Percentiles rank a stretch among this genome's conserved stretches.
phyloP scores from a whole-genome alignment of 2,113 vertebrate genomes.

The Lathamus discolor region DNA sequence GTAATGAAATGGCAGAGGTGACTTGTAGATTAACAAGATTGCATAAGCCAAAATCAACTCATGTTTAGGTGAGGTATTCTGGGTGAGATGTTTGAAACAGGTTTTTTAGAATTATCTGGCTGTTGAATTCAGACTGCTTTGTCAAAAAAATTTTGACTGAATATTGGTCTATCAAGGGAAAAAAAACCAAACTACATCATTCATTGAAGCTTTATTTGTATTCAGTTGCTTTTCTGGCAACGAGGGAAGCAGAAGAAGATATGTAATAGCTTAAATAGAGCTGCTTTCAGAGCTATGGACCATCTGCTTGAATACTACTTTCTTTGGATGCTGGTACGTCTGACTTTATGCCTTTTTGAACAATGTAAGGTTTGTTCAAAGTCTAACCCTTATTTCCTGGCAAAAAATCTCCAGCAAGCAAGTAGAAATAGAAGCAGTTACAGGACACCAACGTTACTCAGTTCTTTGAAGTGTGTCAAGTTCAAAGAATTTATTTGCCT shows the following conservation, averaged over 20 bases:
- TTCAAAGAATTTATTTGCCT: not conserved
- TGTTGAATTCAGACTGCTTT: not conserved
- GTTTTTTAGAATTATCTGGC: not conserved
- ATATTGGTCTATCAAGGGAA: not conserved
- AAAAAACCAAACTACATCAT: not conserved
- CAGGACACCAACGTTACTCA: not conserved
- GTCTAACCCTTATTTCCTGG: not conserved
- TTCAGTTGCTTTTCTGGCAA: not conserved
- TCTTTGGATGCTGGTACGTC: not conserved
- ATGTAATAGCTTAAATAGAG: not conserved
- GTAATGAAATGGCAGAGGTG: not conserved
- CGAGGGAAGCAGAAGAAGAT: not conserved
- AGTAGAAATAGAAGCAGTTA: not conserved
- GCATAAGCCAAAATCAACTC: not conserved
- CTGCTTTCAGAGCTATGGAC: not conserved
- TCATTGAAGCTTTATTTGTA: not conserved
- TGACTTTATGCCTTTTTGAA: not conserved
- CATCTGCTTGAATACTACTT: not conserved
- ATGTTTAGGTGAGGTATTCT: not conserved
- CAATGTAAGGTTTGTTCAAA: not conserved
- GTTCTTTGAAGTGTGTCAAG: not conserved
- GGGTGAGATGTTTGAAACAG: not conserved
- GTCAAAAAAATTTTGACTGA: not conserved
- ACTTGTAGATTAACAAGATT: not conserved
- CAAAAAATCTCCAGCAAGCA: not conserved